A percentile compares a stretch with the other conserved stretches of the same genome.
phyloP scores from a whole-genome alignment of 2,888 invertebrate genomes.

The Atherix ibis region DNA sequence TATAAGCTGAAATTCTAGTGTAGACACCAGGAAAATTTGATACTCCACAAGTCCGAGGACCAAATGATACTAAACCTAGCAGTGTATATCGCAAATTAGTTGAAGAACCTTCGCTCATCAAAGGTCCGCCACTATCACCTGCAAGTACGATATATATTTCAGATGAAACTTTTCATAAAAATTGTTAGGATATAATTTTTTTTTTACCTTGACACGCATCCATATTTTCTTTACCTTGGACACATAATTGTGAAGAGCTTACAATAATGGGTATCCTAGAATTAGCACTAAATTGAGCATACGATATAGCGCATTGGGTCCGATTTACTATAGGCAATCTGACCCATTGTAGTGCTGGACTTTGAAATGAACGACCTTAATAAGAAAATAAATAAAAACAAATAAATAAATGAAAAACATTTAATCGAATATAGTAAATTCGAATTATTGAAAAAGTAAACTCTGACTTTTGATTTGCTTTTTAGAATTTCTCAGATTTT shows the following conservation, averaged over 20 bases:
- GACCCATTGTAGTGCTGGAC: conserved; percentile 30
- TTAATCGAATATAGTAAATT: no score
- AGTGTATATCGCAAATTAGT: conserved; percentile 16
- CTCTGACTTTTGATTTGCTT: no score
- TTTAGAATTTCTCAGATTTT: no score
- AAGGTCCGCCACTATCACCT: conserved; percentile 31
- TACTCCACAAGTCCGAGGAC: conserved; percentile 27
- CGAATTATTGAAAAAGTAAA: no score
- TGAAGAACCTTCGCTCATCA: conserved; percentile 22
- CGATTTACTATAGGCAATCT: conserved; percentile 32
- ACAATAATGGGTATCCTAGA: conserved; percentile 30
- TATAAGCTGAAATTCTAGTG: conserved; percentile 28
- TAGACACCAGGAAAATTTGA: conserved; percentile 31
- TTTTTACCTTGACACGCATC: conserved; percentile 28
- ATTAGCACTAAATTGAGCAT: conserved; percentile 29
- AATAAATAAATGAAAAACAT: no score
- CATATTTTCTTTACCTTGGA: conserved; percentile 28
- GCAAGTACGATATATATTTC: not conserved
- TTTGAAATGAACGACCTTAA: conserved; percentile 11
- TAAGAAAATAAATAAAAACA: not conserved
- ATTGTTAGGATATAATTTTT: no score
- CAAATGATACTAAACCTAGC: conserved; percentile 28
- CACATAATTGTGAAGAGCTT: conserved; percentile 28
- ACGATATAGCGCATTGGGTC: conserved; percentile 27
- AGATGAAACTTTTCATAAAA: no score